These are phyloP conservation scores for Plebejus melissa DNA, from an alignment of 2,888 invertebrate species.

Conservation along the genomic window DNA sequence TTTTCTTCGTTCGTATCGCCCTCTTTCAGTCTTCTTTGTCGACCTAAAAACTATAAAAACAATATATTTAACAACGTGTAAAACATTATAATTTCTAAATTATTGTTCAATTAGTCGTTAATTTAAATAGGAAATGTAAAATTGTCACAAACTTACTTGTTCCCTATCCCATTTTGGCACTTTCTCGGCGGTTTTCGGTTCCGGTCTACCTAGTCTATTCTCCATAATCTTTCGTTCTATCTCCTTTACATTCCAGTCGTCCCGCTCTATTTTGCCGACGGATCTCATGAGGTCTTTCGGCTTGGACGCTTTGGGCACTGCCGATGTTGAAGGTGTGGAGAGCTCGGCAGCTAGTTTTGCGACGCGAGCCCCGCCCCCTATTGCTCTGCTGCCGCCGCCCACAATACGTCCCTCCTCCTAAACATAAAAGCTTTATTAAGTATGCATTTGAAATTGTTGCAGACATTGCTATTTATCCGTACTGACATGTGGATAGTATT, in stretches of 20 bases:
- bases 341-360: slow-evolving; percentile 85
- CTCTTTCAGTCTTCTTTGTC: slow-evolving; percentile 60
- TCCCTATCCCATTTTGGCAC: slow-evolving; percentile 96
- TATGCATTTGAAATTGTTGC: neutral
- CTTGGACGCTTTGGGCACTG: slow-evolving; percentile 80
- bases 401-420: slow-evolving; percentile 66
- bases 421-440: slow-evolving; percentile 11
- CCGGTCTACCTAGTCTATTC: slow-evolving; percentile 83
- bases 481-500: neutral
- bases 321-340: slow-evolving; percentile 75
- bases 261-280: slow-evolving; percentile 92
- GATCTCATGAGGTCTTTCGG: slow-evolving; percentile 92
- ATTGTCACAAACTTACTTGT: slow-evolving; percentile 68
- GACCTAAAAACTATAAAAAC: slow-evolving; percentile 57
- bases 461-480: neutral
- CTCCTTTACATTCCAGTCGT: slow-evolving; percentile 94
- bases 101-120: no score
- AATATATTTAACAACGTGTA: neutral
- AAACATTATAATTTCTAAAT: no score
- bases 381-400: slow-evolving; percentile 53
- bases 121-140: no score
- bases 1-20: slow-evolving; percentile 62
- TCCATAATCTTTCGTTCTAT: slow-evolving; percentile 93
- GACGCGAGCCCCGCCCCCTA: slow-evolving; percentile 59
- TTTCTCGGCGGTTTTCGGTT: slow-evolving; percentile 82